These are phyloP conservation scores for Thripadectes ignobilis DNA, from an alignment of 2,797 vertebrate species.

Conservation along the genomic window DNA sequence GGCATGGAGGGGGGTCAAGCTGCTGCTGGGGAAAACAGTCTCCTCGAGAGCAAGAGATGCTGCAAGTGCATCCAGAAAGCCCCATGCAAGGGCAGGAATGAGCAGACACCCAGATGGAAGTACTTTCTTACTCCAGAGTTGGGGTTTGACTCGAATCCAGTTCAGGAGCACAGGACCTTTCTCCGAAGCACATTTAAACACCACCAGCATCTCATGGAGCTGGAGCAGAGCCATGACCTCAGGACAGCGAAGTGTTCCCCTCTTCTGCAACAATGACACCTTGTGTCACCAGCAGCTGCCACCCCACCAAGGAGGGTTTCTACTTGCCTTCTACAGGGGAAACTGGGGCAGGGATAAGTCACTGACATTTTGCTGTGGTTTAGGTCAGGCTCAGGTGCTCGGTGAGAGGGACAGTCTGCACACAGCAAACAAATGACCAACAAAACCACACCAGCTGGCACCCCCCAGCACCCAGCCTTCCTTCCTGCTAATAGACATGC, in stretches of 20 bases:
- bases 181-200: not conserved
- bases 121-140: not conserved
- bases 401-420: accelerated
- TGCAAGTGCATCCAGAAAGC: not conserved
- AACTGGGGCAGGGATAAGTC: not conserved
- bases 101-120: accelerated
- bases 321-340: not conserved
- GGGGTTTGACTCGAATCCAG: not conserved
- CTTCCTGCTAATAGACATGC: not conserved
- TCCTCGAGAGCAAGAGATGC: not conserved
- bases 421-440: not conserved
- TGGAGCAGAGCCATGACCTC: not conserved
- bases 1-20: not conserved
- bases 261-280: not conserved
- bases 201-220: not conserved
- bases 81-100: not conserved
- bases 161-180: not conserved
- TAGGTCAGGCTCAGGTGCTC: not conserved
- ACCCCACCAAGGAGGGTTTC: not conserved
- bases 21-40: not conserved
- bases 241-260: accelerated
- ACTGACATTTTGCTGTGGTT: not conserved
- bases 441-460: not conserved
- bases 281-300: not conserved
- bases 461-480: not conserved